Evolutionary conservation across 2,888 invertebrate species (phyloP).

Genomic region (Epinotia demarniana): DNA sequence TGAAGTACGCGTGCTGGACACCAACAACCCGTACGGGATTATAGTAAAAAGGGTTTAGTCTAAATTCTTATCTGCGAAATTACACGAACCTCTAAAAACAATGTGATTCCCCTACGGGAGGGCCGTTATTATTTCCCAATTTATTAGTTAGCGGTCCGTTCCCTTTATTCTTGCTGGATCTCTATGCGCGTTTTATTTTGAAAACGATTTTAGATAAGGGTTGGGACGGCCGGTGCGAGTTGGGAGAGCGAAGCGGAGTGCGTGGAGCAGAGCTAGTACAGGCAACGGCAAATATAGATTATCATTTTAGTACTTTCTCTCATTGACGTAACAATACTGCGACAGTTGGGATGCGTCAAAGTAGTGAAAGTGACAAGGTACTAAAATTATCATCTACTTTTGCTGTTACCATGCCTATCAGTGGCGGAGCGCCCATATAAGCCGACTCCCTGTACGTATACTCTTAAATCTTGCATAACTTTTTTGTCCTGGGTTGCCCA

Average conservation of each 20-base stretch:
- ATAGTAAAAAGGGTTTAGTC: constrained; percentile 24
- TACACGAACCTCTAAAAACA: constrained; percentile 48
- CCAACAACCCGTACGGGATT: constrained; percentile 1
- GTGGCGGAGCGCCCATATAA: too few relatives aligned
- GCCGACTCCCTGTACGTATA: too few relatives aligned
- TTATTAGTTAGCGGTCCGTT: constrained; percentile 74
- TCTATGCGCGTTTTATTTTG: constrained; percentile 78
- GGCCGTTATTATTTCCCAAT: constrained; percentile 79
- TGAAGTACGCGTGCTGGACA: neutral
- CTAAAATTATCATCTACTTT: too few relatives aligned
- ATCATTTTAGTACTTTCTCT: too few relatives aligned
- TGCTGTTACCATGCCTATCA: too few relatives aligned
- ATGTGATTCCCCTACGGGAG: constrained; percentile 50
- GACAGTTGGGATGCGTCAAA: too few relatives aligned
- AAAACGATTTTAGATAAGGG: constrained; percentile 82
- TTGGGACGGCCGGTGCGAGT: constrained; percentile 53
- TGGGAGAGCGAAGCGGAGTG: constrained; percentile 43
- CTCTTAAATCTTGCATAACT: too few relatives aligned
- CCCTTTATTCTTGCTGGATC: constrained; percentile 75
- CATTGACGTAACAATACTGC: too few relatives aligned
- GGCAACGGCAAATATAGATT: too few relatives aligned
- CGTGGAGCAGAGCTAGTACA: too few relatives aligned
- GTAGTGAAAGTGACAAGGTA: too few relatives aligned
- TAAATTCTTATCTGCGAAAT: constrained; percentile 42
- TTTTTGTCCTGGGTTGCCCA: too few relatives aligned